Evolutionary conservation across 2,888 invertebrate species (phyloP), one percentile per base, ranked within the genome.

Genomic region (Neoscelio sp.): DNA sequence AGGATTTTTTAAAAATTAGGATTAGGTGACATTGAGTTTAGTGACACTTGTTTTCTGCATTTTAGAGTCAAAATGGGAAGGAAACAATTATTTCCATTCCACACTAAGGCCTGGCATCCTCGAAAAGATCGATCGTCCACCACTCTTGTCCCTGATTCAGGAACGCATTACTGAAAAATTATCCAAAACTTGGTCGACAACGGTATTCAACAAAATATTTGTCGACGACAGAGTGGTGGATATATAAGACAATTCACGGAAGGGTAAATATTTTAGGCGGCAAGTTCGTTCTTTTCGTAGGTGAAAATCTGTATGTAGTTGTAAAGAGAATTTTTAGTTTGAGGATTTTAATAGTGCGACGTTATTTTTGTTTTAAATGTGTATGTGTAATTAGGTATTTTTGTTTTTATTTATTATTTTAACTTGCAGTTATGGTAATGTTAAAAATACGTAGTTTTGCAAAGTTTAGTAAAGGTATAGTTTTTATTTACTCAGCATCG

Each of bases 21-120:
- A n/a, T n/a, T n/a, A n/a, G n/a, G n/a, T n/a, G n/a, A n/a, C n/a
- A n/a, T n/a, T n/a, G n/a, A n/a, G n/a, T n/a, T n/a, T n/a, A n/a
- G n/a, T n/a, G n/a, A n/a, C n/a, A n/a, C n/a, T n/a, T n/a, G n/a
- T n/a, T 64, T 8, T 65, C 6, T 65, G 28, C 28, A 48, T 85
- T 86, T 67, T 85, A 90, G 90, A 82, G 89, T 89, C 90, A 90
- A 90, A 89, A 90, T 90, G 90, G 90, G 88, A 90, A 90, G 90
- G 88, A 88, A 86, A 87, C 85, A 88, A 79, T 84, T 87, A 84
- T 87, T 88, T 85, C 86, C 87, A 85, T 90, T 89, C 89, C 87
- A 89, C 88, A 82, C 85, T 89, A 85, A 89, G 88, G 88, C 89
- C 89, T 90, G 90, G 89, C 88, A 89, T 89, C 89, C 89, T 88